Percentiles rank a stretch among this genome's conserved stretches.
Evolutionary conservation across 2,113 vertebrate species (phyloP).

Genomic region (Eurypyga helias): DNA sequence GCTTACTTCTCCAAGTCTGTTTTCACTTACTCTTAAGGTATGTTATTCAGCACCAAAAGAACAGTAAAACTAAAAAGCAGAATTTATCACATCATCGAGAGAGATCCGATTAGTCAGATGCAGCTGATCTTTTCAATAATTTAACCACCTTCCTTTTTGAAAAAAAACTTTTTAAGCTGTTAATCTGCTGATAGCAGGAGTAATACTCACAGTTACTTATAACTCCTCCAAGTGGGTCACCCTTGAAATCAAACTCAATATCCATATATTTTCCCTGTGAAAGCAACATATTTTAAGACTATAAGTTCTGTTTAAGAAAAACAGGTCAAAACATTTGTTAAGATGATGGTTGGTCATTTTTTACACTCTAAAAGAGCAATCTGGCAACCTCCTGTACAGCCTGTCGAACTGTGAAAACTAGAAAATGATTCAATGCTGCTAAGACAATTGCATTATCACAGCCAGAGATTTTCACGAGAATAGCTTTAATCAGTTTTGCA

Average conservation of each 20-base stretch:
- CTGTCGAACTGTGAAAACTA: not conserved
- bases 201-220: constrained; percentile 98
- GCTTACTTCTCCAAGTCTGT: not conserved
- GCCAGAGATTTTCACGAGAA: not conserved
- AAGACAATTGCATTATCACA: not conserved
- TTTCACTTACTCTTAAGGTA: not conserved
- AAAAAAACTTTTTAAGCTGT: not conserved
- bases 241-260: constrained; percentile 99
- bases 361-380: not conserved
- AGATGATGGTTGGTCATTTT: not conserved
- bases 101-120: not conserved
- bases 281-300: constrained; percentile 38
- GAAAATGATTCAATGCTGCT: not conserved
- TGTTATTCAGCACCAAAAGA: not conserved
- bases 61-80: not conserved
- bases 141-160: not conserved
- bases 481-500: not conserved
- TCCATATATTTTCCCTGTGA: constrained; percentile 99
- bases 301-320: not conserved
- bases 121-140: not conserved
- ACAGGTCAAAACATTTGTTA: not conserved
- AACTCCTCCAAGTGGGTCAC: constrained; percentile 96
- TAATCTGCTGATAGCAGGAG: not conserved
- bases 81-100: not conserved
- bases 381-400: not conserved